Evolutionary conservation across 2,888 invertebrate species (phyloP).

Genomic region (Drosophila borborema): DNA sequence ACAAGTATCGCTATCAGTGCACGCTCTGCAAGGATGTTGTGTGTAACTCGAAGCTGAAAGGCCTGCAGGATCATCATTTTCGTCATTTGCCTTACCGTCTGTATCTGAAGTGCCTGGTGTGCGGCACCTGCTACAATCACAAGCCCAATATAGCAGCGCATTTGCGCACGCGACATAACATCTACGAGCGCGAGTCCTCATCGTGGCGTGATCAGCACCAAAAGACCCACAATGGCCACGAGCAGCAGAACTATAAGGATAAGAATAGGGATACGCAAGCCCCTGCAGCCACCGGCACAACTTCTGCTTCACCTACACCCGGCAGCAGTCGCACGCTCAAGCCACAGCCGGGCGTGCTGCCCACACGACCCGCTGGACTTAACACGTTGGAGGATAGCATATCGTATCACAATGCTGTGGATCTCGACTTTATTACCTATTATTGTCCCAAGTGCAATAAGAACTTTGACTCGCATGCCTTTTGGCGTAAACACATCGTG

Average conservation of each 20-base stretch:
- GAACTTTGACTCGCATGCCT: conserved; percentile 80
- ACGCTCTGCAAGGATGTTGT: conserved; percentile 78
- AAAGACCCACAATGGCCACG: conserved; percentile 41
- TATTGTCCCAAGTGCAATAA: conserved; percentile 81
- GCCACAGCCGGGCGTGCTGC: conserved; percentile 48
- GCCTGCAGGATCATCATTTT: conserved; percentile 82
- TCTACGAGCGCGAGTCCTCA: conserved; percentile 60
- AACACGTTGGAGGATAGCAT: conserved; percentile 82
- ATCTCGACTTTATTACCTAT: conserved; percentile 81
- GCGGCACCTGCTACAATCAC: conserved; percentile 82
- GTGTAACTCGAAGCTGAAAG: conserved; percentile 79
- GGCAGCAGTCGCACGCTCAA: conserved; percentile 53
- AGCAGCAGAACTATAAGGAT: conserved; percentile 20
- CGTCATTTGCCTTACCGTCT: conserved; percentile 78
- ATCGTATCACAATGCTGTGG: conserved; percentile 82
- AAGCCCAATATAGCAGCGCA: conserved; percentile 82
- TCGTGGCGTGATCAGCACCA: conserved; percentile 43
- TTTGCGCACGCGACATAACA: conserved; percentile 78
- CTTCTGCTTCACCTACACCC: conserved; percentile 43
- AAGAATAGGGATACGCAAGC: conserved; percentile 5
- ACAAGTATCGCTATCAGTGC: conserved; percentile 81
- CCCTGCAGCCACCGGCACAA: not conserved
- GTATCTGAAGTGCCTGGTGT: conserved; percentile 80
- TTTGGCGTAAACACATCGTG: conserved; percentile 83
- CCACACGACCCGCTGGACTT: conserved; percentile 70